These are phyloP conservation scores for Falco berigora DNA, from an alignment of 2,797 vertebrate genomes.

Conservation along the genomic window DNA sequence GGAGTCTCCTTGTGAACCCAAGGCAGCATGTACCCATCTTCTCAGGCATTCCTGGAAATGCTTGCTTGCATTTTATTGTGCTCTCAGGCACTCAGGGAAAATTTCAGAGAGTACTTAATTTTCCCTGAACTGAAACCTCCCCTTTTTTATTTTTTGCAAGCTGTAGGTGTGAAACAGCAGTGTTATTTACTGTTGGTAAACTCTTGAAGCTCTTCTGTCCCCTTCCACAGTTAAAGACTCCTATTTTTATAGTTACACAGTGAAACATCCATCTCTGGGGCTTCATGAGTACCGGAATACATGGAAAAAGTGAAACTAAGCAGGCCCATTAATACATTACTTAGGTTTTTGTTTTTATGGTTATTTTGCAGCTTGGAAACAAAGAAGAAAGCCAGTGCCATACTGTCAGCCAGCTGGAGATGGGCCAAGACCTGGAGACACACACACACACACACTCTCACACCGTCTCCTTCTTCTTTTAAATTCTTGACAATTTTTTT, in stretches of 20 bases:
- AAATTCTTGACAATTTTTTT: not conserved
- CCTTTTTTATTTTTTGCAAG: not conserved
- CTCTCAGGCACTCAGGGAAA: not conserved
- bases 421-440: not conserved
- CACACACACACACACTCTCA: no score
- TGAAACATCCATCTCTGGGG: not conserved
- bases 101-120: not conserved
- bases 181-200: not conserved
- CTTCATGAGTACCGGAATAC: not conserved
- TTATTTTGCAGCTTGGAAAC: not conserved
- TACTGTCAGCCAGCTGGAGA: not conserved
- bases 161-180: not conserved
- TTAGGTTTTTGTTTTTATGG: not conserved
- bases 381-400: not conserved
- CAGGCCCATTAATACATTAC: not conserved
- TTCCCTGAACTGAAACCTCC: not conserved
- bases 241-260: not conserved
- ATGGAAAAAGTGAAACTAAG: not conserved
- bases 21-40: not conserved
- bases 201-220: not conserved
- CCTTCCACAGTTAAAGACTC: not conserved
- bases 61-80: not conserved
- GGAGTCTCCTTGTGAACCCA: not conserved
- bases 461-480: not conserved
- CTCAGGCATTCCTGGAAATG: not conserved